A percentile compares a stretch with the other conserved stretches of the same genome.
These are phyloP conservation scores for Ctenicera cuprea DNA, from an alignment of 2,888 invertebrate species.

Conservation along the genomic window DNA sequence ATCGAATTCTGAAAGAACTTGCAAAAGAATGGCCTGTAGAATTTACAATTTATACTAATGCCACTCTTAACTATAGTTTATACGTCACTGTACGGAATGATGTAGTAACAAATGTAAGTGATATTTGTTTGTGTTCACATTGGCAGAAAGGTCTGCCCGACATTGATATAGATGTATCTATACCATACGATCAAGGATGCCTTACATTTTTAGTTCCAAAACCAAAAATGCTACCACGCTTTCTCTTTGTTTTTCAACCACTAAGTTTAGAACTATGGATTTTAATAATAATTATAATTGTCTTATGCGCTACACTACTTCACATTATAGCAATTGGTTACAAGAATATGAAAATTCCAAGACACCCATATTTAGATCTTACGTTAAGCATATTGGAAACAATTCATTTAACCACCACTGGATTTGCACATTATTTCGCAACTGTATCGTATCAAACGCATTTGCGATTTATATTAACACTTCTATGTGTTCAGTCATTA, in stretches of 20 bases:
- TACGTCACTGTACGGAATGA: background rate
- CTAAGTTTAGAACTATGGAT: slow-evolving; percentile 35
- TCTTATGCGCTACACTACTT: background rate
- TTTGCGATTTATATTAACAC: slow-evolving; percentile 31
- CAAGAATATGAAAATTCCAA: background rate
- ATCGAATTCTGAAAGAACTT: slow-evolving; percentile 20
- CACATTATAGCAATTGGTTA: slow-evolving; percentile 8
- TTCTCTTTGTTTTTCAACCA: slow-evolving; percentile 42
- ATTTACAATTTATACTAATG: background rate
- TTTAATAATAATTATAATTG: slow-evolving; percentile 3
- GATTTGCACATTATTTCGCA: slow-evolving; percentile 5
- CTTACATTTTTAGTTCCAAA: slow-evolving; percentile 56
- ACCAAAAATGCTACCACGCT: slow-evolving; percentile 38
- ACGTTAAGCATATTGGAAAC: slow-evolving; percentile 12
- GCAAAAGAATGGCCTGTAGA: slow-evolving; percentile 17
- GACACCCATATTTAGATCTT: slow-evolving; percentile 30
- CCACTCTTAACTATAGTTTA: background rate
- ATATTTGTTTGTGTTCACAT: slow-evolving; percentile 24
- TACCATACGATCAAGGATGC: slow-evolving; percentile 54
- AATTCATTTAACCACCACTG: slow-evolving; percentile 6
- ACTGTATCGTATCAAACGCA: background rate
- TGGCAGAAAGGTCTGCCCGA: slow-evolving; percentile 6
- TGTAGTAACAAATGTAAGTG: background rate
- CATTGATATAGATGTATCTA: slow-evolving; percentile 3
- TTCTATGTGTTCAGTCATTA: slow-evolving; percentile 33